phyloP scores from a whole-genome alignment of 2,888 invertebrate species.

The Stenodema calcarata region DNA sequence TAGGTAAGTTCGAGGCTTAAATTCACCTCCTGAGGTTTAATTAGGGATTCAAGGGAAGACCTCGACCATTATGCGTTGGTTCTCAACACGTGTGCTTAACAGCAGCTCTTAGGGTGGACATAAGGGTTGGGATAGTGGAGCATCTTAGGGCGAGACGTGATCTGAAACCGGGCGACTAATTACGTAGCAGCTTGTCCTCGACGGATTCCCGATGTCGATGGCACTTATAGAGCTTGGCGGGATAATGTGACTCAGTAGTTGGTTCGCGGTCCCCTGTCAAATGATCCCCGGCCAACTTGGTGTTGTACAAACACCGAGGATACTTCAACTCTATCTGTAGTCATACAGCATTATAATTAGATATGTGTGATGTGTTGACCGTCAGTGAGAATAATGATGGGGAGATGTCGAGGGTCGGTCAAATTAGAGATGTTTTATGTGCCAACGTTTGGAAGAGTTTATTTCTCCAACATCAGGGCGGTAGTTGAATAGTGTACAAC shows the following conservation, averaged over 20 bases:
- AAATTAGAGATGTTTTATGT: too few relatives aligned
- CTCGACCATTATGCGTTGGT: conserved; percentile 23
- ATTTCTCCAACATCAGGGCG: too few relatives aligned
- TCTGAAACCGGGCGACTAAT: conserved; percentile 34
- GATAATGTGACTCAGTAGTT: not conserved
- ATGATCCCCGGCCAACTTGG: not conserved
- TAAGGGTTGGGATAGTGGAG: conserved; percentile 33
- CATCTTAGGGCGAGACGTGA: conserved; percentile 28
- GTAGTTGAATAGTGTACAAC: too few relatives aligned
- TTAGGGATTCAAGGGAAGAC: conserved; percentile 29
- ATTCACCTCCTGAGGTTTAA: conserved; percentile 29
- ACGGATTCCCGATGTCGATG: not conserved
- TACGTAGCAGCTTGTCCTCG: conserved; percentile 13
- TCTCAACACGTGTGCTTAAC: conserved; percentile 45
- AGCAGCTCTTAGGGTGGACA: conserved; percentile 43
- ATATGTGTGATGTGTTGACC: too few relatives aligned
- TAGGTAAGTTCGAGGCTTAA: conserved; percentile 19
- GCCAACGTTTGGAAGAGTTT: too few relatives aligned
- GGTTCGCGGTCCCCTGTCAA: not conserved
- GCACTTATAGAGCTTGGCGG: not conserved
- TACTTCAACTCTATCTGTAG: too few relatives aligned
- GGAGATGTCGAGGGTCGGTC: too few relatives aligned
- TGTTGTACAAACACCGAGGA: too few relatives aligned
- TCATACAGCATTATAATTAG: too few relatives aligned
- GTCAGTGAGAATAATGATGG: too few relatives aligned